Conservation (phyloP, 2,888 invertebrate species). For the Acronicta alni region DNA sequence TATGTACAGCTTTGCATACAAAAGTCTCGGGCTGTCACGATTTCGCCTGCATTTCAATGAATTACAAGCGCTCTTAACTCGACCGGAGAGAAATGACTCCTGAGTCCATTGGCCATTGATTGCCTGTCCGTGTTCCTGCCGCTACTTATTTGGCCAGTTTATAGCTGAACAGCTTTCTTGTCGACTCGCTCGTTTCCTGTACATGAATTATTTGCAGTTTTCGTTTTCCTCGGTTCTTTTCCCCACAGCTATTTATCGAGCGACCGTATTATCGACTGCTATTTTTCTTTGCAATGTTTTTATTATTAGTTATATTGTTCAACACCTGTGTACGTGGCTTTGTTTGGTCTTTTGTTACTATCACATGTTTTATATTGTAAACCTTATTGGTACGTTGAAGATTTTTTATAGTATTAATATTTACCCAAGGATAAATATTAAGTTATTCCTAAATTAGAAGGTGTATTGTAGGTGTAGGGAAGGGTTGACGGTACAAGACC, state of each 20-base stretch:
- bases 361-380: constrained; percentile 1
- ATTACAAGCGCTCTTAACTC: constrained; percentile 47
- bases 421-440: not conserved
- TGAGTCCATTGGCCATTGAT: constrained; percentile 45
- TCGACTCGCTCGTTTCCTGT: constrained; percentile 55
- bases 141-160: constrained; percentile 60
- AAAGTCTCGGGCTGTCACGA: constrained; percentile 61
- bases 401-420: constrained; percentile 4
- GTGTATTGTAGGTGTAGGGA: too few relatives aligned
- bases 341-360: constrained; percentile 15
- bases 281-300: constrained; percentile 17
- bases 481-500: too few relatives aligned
- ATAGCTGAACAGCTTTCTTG: constrained; percentile 62
- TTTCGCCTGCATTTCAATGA: constrained; percentile 62
- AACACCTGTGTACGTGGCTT: constrained; percentile 1
- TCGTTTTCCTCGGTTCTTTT: constrained; percentile 55
- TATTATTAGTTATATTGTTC: constrained; percentile 7
- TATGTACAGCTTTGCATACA: constrained; percentile 61
- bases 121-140: constrained; percentile 51
- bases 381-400: not conserved
- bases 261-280: constrained; percentile 21
- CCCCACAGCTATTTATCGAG: constrained; percentile 19
- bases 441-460: too few relatives aligned
- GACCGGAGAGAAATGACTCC: constrained; percentile 54
- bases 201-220: constrained; percentile 53